These are phyloP conservation scores for Morone chrysops DNA, from an alignment of 2,113 vertebrate genomes.

Conservation along the genomic window DNA sequence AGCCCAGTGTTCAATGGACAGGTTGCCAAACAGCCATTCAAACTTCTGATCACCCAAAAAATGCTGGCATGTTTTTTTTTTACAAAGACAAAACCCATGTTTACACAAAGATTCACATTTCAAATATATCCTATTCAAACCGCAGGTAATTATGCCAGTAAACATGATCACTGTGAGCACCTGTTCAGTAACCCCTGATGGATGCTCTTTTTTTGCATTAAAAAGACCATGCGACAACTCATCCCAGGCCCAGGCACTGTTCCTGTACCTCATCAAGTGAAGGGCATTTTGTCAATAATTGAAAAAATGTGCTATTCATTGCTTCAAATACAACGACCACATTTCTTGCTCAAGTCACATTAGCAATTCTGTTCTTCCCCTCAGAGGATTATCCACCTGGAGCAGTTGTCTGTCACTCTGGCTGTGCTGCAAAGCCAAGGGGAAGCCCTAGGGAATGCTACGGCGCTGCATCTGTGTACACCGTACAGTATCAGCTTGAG, in stretches of 20 bases:
- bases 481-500: constrained; percentile 69
- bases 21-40: background rate
- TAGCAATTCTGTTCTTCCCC: constrained; percentile 49
- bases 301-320: constrained; percentile 45
- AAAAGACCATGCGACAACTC: constrained; percentile 22
- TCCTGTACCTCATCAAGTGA: constrained; percentile 44
- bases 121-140: constrained; percentile 10
- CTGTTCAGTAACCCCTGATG: constrained; percentile 5
- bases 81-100: background rate
- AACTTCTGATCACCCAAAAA: background rate
- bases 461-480: constrained; percentile 46
- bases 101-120: background rate
- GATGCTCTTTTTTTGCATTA: constrained; percentile 6
- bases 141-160: constrained; percentile 18
- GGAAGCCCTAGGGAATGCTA: constrained; percentile 57
- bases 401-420: constrained; percentile 67
- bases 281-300: constrained; percentile 54
- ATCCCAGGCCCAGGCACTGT: constrained; percentile 19
- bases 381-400: constrained; percentile 59
- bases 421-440: constrained; percentile 50
- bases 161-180: constrained; percentile 12
- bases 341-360: constrained; percentile 58
- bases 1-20: background rate
- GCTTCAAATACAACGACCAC: constrained; percentile 47
- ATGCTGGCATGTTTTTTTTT: background rate